These are phyloP conservation scores for Odocoileus hemionus DNA, from an alignment of 2,113 vertebrate genomes.

Conservation along the genomic window DNA sequence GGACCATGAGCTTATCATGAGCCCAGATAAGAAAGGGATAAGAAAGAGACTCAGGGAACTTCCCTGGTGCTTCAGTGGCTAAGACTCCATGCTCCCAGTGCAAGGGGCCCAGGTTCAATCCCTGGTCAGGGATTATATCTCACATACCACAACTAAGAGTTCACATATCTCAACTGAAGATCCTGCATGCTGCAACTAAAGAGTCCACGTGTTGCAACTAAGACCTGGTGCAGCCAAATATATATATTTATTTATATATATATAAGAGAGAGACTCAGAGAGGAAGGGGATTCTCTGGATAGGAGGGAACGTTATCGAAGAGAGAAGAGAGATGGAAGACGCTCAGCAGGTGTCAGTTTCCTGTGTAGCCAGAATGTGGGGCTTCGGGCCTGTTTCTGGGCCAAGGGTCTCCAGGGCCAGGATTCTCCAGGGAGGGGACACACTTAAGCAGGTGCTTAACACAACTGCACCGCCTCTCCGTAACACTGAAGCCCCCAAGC, in stretches of 20 bases:
- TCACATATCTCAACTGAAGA: not conserved
- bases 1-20: not conserved
- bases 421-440: not conserved
- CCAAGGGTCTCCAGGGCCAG: not conserved
- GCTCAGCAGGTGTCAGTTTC: not conserved
- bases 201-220: not conserved
- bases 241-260: too few relatives aligned
- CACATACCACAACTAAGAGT: not conserved
- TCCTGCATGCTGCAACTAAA: not conserved
- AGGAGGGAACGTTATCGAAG: not conserved
- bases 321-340: not conserved
- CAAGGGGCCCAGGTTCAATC: not conserved
- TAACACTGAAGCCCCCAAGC: not conserved
- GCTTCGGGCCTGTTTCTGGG: not conserved
- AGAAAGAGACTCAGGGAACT: not conserved
- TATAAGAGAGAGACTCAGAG: not conserved
- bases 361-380: not conserved
- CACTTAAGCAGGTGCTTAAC: not conserved
- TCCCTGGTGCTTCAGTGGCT: not conserved
- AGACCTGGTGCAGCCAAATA: not conserved
- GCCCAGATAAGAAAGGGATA: not conserved
- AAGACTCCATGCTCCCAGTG: not conserved
- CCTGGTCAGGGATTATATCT: not conserved
- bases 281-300: not conserved
- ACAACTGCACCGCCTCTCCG: not conserved